These are phyloP conservation scores for Spodoptera exigua DNA, from an alignment of 2,888 invertebrate species.

Conservation along the genomic window DNA sequence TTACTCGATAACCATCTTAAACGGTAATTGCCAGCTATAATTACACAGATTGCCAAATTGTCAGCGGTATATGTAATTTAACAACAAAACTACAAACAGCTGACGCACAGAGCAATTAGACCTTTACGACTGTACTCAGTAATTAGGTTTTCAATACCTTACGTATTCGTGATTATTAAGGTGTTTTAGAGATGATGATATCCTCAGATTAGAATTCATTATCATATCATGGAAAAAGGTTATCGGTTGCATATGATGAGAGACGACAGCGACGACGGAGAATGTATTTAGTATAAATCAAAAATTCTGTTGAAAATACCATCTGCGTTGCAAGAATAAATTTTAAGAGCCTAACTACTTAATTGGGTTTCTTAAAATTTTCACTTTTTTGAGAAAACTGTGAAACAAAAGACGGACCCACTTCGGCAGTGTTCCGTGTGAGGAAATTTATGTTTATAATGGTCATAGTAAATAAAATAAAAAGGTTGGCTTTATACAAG, in stretches of 20 bases:
- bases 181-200: no score
- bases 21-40: slow-evolving; percentile 16
- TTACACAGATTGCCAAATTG: slow-evolving; percentile 38
- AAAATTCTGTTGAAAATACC: no score
- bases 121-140: background rate
- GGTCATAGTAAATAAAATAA: slow-evolving; percentile 14
- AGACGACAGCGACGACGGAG: no score
- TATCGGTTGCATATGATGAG: no score
- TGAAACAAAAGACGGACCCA: slow-evolving; percentile 5
- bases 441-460: slow-evolving; percentile 5
- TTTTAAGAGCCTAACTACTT: background rate
- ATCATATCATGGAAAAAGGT: no score
- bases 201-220: no score
- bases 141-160: no score
- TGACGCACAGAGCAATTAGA: background rate
- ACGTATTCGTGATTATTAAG: no score
- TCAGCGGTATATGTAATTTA: slow-evolving; percentile 30
- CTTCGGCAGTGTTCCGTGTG: slow-evolving; percentile 24
- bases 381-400: slow-evolving; percentile 12
- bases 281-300: no score
- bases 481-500: background rate
- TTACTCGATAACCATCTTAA: slow-evolving; percentile 50
- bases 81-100: background rate
- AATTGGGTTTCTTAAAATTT: background rate
- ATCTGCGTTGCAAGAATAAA: background rate